These are phyloP conservation scores for Tadarida brasiliensis DNA, from an alignment of 2,797 vertebrate genomes.

Conservation along the genomic window DNA sequence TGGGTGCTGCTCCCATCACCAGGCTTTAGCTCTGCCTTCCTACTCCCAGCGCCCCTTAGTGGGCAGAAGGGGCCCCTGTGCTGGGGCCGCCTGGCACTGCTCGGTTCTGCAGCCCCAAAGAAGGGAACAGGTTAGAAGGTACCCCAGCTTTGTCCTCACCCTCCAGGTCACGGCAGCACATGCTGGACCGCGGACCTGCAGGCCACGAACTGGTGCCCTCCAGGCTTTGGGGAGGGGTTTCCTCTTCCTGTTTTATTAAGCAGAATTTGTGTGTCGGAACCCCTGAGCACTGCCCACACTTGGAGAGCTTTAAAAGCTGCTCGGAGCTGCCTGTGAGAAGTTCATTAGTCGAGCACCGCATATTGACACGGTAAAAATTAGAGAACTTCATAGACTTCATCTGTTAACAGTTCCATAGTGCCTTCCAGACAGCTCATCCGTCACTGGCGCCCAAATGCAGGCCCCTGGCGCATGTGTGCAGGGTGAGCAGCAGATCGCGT, in stretches of 20 bases:
- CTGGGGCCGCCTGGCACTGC: accelerated
- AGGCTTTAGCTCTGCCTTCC: neutral
- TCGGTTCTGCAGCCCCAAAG: accelerated
- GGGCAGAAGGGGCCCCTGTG: neutral
- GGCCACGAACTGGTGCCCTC: too few species aligned
- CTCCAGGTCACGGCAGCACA: accelerated
- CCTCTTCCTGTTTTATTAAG: neutral
- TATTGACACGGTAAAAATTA: neutral
- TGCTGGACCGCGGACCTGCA: neutral
- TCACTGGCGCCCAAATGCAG: neutral
- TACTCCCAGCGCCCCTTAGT: neutral
- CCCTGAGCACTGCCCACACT: neutral
- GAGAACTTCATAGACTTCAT: neutral
- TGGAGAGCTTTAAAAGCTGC: neutral
- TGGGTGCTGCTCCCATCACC: neutral
- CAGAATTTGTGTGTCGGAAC: neutral
- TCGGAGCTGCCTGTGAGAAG: neutral
- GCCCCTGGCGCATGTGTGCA: accelerated
- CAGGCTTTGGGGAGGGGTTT: neutral
- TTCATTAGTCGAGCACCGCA: neutral
- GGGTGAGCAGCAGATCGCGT: too few species aligned
- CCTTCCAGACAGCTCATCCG: neutral
- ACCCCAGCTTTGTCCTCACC: neutral
- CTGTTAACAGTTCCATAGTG: neutral
- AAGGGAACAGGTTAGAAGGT: neutral